Conservation (phyloP, 1,140 invertebrate species). For the Drosophila virilis region DNA sequence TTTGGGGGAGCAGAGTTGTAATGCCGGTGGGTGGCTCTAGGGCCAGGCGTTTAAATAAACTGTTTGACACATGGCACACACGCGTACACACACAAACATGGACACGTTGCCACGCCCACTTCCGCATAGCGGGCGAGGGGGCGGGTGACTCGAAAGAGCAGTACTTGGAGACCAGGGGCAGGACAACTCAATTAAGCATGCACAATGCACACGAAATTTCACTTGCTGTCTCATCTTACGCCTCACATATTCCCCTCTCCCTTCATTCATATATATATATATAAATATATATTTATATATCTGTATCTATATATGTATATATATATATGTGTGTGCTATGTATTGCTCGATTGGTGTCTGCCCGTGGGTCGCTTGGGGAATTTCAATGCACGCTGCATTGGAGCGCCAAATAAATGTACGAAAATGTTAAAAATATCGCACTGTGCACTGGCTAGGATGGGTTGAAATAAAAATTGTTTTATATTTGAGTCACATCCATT, state of each 20-base stretch:
- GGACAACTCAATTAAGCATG: conserved; percentile 79
- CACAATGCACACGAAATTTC: conserved; percentile 78
- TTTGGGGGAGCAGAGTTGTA: conserved; percentile 1
- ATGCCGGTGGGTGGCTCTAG: conserved; percentile 17
- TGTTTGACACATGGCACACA: conserved; percentile 58
- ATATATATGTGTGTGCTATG: not conserved
- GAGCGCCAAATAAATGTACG: conserved; percentile 46
- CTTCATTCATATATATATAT: no score
- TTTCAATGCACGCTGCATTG: conserved; percentile 63
- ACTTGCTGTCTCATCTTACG: conserved; percentile 22
- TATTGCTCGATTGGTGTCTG: conserved; percentile 3
- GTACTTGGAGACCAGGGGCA: conserved; percentile 16
- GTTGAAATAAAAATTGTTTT: conserved; percentile 58
- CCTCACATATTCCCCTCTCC: not conserved
- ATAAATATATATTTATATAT: no score
- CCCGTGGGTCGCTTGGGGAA: conserved; percentile 33
- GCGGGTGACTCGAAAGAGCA: not conserved
- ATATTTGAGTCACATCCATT: conserved; percentile 71
- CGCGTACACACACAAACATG: not conserved
- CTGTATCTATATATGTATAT: not conserved
- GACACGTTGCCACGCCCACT: conserved; percentile 32
- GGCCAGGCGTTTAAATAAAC: conserved; percentile 54
- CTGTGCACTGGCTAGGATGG: not conserved
- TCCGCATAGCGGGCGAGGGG: conserved; percentile 14
- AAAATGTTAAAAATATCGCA: conserved; percentile 23